Base-by-base conservation (phyloP, 64 coral and sea anemone genomes). In the Montipora capricornis region DNA sequence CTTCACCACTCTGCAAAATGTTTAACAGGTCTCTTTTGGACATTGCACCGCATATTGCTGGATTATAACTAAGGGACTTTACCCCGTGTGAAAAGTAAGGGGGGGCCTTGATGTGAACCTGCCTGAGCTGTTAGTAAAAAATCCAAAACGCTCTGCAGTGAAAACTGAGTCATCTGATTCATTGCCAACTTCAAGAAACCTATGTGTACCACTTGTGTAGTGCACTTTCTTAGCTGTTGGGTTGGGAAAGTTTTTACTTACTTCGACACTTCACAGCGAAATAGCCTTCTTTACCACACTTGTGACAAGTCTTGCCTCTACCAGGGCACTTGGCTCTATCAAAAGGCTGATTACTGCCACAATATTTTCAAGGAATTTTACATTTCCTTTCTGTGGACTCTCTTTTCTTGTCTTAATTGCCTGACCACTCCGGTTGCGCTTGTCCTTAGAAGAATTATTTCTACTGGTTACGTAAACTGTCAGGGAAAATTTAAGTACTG, bases 161-260 rank as follows among this genome's bases (percentile, higher is more conserved):
- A 82, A 82, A 20, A 82, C 15, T 5, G 55, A 82, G 10, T 82
- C 80, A 5, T 82, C 80, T 37, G 53, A 82, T 11, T 64, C 57
- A 82, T 64, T 12, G 24, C 71, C 8, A 74, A 4, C 37, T 14
- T 11, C 2, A 7, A 15, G 10, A 14, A 46, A 44, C 14, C 15
- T 17, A 37, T 57, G 13, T 5, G 45, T n/a, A 2, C 0, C 78
- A 55, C 78, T 80, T 22, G 19, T 20, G n/a, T 58, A 17, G 24
- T 80, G 49, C 6, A 80, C 49, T 57, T 80, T 80, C 2, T 57
- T 80, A 16, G 11, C 17, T 57, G 50, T 8, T 10, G 7, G 20
- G 16, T 58, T 10, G 49, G 19, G 17, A 19, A 5, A 2, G 37
- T 13, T 22, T 17, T 4, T 11, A 57, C 49, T 80, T 58, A 22